Evolutionary conservation across 2,797 vertebrate genomes (phyloP).

Genomic region (Schizopygopsis pylzovi): DNA sequence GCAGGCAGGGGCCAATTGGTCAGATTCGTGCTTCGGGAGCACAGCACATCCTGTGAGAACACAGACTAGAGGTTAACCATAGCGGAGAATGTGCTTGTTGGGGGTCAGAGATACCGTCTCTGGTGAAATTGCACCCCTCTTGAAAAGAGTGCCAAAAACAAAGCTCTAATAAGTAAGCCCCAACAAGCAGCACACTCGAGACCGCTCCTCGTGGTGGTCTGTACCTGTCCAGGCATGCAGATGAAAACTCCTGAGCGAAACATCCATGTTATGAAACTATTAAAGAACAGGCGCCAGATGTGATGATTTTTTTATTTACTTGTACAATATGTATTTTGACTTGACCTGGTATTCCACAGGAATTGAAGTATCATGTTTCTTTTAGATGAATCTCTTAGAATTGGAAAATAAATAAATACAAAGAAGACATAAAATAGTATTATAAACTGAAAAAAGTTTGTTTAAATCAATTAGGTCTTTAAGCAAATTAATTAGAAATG

Average conservation of each 20-base stretch:
- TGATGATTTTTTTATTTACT: not conserved
- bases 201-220: slow-evolving; percentile 53
- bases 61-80: slow-evolving; percentile 19
- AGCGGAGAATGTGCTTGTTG: slow-evolving; percentile 36
- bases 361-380: not conserved
- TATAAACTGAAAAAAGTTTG: not conserved
- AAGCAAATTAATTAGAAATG: not conserved
- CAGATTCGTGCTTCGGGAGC: slow-evolving; percentile 43
- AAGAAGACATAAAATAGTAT: not conserved
- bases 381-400: not conserved
- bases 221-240: slow-evolving; percentile 59
- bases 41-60: slow-evolving; percentile 35
- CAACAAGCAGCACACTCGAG: slow-evolving; percentile 51
- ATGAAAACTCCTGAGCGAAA: slow-evolving; percentile 35
- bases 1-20: slow-evolving; percentile 41
- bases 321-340: not conserved
- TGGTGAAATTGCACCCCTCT: slow-evolving; percentile 36
- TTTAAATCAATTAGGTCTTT: not conserved
- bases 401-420: not conserved
- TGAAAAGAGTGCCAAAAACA: slow-evolving; percentile 39
- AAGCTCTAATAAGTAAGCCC: slow-evolving; percentile 27
- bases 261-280: slow-evolving; percentile 33
- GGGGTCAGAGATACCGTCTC: slow-evolving; percentile 31
- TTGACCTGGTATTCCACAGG: not conserved
- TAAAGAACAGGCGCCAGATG: not conserved